These are phyloP conservation scores for Holcopasites calliopsidis DNA, from an alignment of 1,140 invertebrate genomes.

Conservation along the genomic window DNA sequence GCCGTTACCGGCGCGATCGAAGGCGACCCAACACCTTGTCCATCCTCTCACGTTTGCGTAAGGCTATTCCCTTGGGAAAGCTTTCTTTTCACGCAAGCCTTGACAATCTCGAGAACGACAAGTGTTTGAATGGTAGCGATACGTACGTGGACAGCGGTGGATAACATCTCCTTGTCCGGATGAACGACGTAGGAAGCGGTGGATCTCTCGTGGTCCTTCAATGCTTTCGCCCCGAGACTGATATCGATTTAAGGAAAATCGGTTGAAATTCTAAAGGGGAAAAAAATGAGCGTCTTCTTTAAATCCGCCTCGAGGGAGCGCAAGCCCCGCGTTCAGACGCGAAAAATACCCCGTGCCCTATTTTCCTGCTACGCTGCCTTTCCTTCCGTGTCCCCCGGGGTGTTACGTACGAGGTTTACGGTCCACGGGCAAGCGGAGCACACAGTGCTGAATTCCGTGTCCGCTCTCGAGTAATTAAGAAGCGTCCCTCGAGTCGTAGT, in stretches of 20 bases:
- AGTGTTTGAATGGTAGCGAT: neutral
- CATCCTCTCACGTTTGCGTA: too few relatives aligned
- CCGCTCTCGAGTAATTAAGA: neutral
- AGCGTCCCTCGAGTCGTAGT: neutral
- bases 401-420: neutral
- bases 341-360: neutral
- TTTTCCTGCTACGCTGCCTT: neutral
- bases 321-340: neutral
- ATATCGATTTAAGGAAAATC: constrained; percentile 57
- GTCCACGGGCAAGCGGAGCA: neutral
- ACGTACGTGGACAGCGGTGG: constrained; percentile 49
- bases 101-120: too few relatives aligned
- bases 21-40: neutral
- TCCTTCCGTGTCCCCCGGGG: neutral
- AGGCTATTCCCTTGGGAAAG: neutral
- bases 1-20: neutral
- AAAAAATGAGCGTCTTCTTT: constrained; percentile 41
- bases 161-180: constrained; percentile 52
- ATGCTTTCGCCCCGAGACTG: constrained; percentile 67
- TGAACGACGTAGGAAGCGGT: constrained; percentile 70
- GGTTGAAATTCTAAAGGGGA: too few relatives aligned
- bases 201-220: constrained; percentile 48
- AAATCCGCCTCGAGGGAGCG: constrained; percentile 40
- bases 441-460: too few relatives aligned
- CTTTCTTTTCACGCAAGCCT: too few relatives aligned